These are phyloP conservation scores for Sterna hirundo DNA, from an alignment of 2,113 vertebrate genomes.

Conservation along the genomic window DNA sequence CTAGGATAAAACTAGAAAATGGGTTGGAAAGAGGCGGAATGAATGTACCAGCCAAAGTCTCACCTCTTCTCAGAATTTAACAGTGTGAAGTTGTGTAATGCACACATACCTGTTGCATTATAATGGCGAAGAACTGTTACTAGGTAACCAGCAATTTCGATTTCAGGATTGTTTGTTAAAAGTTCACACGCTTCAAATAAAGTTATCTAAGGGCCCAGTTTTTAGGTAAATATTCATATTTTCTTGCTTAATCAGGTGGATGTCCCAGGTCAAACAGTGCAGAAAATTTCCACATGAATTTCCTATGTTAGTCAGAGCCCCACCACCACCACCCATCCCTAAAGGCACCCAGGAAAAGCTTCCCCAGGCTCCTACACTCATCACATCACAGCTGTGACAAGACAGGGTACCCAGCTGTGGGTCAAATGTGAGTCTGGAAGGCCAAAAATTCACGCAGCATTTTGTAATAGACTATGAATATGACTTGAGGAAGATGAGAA, in stretches of 20 bases:
- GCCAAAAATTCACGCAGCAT: not conserved
- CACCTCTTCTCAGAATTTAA: slow-evolving; percentile 54
- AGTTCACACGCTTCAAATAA: slow-evolving; percentile 1
- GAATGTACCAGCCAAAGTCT: slow-evolving; percentile 33
- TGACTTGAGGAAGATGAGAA: not conserved
- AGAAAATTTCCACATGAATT: not conserved
- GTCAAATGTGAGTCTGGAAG: not conserved
- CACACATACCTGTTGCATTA: slow-evolving; percentile 33
- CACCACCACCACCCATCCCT: not conserved
- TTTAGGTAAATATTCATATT: not conserved
- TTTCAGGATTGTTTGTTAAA: slow-evolving; percentile 27
- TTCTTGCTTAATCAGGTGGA: not conserved
- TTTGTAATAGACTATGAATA: not conserved
- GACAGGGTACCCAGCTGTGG: not conserved
- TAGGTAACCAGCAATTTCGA: not conserved
- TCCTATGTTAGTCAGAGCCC: not conserved
- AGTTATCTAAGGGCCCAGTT: not conserved
- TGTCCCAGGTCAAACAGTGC: not conserved
- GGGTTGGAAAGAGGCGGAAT: slow-evolving; percentile 17
- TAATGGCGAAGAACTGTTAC: slow-evolving; percentile 19
- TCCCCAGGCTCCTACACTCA: not conserved
- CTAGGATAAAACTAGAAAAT: slow-evolving; percentile 42
- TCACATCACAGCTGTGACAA: not conserved
- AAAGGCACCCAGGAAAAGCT: not conserved
- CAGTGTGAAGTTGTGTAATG: slow-evolving; percentile 14